Percentiles rank a stretch among this genome's conserved stretches.
Evolutionary conservation across 2,888 invertebrate genomes (phyloP).

Genomic region (Metacarcinus magister): DNA sequence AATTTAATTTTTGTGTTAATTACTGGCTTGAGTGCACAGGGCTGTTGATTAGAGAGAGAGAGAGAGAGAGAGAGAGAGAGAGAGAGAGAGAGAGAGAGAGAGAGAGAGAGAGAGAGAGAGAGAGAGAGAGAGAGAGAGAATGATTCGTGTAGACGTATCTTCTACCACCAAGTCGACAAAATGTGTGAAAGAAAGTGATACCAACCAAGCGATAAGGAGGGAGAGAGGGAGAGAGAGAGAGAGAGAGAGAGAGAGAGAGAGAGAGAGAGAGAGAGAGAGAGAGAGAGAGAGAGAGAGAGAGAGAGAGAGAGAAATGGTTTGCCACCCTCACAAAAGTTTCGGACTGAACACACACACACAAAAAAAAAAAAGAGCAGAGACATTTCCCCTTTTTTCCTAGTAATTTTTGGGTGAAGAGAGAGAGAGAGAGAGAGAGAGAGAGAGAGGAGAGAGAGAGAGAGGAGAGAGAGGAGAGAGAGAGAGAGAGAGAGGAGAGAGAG

Average conservation of each 20-base stretch:
- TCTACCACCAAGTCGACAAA: background rate
- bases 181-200: background rate
- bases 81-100: slow-evolving; percentile 50
- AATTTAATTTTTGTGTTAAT: background rate
- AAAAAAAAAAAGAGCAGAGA: background rate
- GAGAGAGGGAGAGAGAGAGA: too few relatives aligned
- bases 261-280: background rate
- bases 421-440: too few relatives aligned
- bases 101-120: slow-evolving; percentile 44
- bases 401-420: background rate
- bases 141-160: background rate
- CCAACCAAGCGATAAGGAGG: background rate
- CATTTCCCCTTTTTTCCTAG: slow-evolving; percentile 17
- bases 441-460: too few relatives aligned
- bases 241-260: too few relatives aligned
- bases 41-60: background rate
- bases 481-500: background rate
- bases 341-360: too few relatives aligned
- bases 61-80: too few relatives aligned
- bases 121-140: slow-evolving; percentile 58
- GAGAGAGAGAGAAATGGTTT: background rate
- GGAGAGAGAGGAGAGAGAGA: too few relatives aligned
- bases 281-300: slow-evolving; percentile 54
- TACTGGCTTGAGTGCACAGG: background rate
- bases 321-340: background rate